Percentiles rank a stretch among this genome's conserved stretches.
These are phyloP conservation scores for Spilosoma lubricipeda DNA, from an alignment of 2,888 invertebrate genomes.

Conservation along the genomic window DNA sequence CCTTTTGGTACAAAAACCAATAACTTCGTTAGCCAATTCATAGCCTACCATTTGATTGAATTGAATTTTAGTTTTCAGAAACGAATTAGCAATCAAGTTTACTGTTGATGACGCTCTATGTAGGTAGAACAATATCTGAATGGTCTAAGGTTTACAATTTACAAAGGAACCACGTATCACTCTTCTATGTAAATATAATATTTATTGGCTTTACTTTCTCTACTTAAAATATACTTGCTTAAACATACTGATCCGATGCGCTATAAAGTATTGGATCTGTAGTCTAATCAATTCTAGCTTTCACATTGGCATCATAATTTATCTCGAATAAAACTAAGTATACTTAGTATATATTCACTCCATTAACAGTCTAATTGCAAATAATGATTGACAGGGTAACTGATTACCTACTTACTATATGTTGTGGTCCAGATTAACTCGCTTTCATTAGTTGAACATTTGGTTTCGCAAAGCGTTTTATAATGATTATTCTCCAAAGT, in stretches of 20 bases:
- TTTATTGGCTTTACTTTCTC: not conserved
- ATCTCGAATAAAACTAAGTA: not conserved
- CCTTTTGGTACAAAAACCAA: not conserved
- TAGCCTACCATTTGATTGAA: too few species aligned
- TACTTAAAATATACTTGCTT: not conserved
- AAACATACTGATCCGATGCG: not conserved
- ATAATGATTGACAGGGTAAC: not conserved
- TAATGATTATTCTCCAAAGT: not conserved
- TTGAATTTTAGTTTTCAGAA: not conserved
- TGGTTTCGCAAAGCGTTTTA: not conserved
- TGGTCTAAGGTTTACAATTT: not conserved
- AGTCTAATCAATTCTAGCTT: not conserved
- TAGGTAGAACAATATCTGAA: not conserved
- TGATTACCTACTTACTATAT: not conserved
- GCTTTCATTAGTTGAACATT: not conserved
- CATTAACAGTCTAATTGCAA: not conserved
- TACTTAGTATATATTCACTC: not conserved
- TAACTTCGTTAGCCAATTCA: not conserved
- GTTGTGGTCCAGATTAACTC: not conserved
- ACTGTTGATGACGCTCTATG: too few species aligned
- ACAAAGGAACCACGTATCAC: not conserved
- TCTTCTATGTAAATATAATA: not conserved
- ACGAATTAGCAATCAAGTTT: too few species aligned
- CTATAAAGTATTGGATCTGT: not conserved
- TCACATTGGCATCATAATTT: not conserved